These are phyloP conservation scores for Hemicrepidius hirtus DNA, from an alignment of 2,888 invertebrate genomes.

Conservation along the genomic window DNA sequence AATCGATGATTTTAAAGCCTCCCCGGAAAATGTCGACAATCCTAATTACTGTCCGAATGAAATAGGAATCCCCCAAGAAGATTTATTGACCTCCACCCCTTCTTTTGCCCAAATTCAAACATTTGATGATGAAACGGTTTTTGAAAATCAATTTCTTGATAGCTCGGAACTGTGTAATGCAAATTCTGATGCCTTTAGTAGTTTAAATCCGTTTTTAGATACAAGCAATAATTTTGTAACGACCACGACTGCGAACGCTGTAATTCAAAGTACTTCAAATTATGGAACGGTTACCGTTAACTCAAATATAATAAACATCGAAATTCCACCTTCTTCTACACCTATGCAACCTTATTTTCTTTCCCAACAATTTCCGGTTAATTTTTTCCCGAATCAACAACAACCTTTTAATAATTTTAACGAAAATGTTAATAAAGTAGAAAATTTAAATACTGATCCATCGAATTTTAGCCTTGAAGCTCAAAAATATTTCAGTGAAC, in stretches of 20 bases:
- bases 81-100: background rate
- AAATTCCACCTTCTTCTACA: constrained; percentile 52
- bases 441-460: background rate
- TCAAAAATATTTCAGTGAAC: constrained; percentile 42
- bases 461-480: constrained; percentile 40
- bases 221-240: constrained; percentile 54
- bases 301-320: constrained; percentile 63
- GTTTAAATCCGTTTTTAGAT: constrained; percentile 67
- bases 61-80: constrained; percentile 5
- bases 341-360: constrained; percentile 9
- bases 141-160: background rate
- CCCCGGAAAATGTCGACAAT: constrained; percentile 37
- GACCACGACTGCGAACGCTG: constrained; percentile 24
- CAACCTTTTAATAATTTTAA: constrained; percentile 55
- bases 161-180: background rate
- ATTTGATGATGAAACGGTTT: constrained; percentile 20
- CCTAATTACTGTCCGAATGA: constrained; percentile 46
- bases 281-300: constrained; percentile 66
- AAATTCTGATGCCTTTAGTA: constrained; percentile 25
- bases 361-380: constrained; percentile 37
- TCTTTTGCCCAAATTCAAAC: constrained; percentile 1
- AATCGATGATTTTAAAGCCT: constrained; percentile 16
- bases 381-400: constrained; percentile 34
- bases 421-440: constrained; percentile 4
- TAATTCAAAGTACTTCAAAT: constrained; percentile 61